phyloP scores from a whole-genome alignment of 2,797 vertebrate species.

The Apogon talboti region DNA sequence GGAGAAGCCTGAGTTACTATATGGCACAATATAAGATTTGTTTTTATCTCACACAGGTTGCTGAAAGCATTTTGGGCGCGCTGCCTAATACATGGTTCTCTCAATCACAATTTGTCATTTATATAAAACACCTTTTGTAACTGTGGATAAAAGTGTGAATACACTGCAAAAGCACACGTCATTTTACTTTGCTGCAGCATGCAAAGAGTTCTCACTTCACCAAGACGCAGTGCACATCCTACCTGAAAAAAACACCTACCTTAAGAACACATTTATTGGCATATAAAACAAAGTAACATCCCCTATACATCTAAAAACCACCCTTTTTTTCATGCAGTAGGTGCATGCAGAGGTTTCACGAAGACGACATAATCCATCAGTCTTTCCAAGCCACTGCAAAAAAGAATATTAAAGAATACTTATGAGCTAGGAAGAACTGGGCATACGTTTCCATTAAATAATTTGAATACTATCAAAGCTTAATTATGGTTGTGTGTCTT shows the following conservation, averaged over 20 bases:
- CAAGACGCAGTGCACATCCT: slow-evolving; percentile 21
- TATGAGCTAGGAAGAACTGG: slow-evolving; percentile 23
- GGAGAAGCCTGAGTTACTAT: slow-evolving; percentile 64
- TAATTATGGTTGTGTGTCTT: slow-evolving; percentile 24
- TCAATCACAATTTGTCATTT: slow-evolving; percentile 50
- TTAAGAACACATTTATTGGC: slow-evolving; percentile 47
- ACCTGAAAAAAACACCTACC: slow-evolving; percentile 32
- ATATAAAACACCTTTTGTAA: slow-evolving; percentile 61
- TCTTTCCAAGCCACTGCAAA: slow-evolving; percentile 47
- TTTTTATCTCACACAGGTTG: slow-evolving; percentile 38
- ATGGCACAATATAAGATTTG: slow-evolving; percentile 49
- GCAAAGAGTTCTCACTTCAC: slow-evolving; percentile 63
- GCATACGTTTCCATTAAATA: slow-evolving; percentile 34
- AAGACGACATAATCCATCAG: slow-evolving; percentile 53
- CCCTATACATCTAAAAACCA: slow-evolving; percentile 62
- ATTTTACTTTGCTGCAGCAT: slow-evolving; percentile 74
- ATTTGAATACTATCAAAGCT: slow-evolving; percentile 37
- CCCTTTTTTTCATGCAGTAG: slow-evolving; percentile 70
- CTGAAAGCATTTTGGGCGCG: slow-evolving; percentile 59
- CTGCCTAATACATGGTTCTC: slow-evolving; percentile 17
- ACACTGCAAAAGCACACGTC: slow-evolving; percentile 64
- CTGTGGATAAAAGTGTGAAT: slow-evolving; percentile 53
- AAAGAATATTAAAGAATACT: slow-evolving; percentile 19
- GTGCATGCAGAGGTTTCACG: slow-evolving; percentile 74
- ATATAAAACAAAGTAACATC: slow-evolving; percentile 48